Percentiles rank a stretch among this genome's conserved stretches.
These are phyloP conservation scores for Elysia crispata DNA, from an alignment of 2,888 invertebrate species.

Conservation along the genomic window DNA sequence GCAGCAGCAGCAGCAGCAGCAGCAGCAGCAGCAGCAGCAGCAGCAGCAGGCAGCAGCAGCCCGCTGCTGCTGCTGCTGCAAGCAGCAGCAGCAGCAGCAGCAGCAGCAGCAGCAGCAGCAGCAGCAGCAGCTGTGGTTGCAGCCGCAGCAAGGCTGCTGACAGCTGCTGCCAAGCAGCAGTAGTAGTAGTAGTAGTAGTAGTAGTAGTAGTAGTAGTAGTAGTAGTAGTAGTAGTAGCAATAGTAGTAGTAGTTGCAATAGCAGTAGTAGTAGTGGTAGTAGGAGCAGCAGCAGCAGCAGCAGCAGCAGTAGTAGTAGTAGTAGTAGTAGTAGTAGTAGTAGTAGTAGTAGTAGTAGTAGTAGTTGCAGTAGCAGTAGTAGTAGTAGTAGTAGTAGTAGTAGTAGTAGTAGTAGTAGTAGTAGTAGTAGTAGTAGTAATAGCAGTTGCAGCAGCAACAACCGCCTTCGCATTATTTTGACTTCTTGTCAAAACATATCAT, in stretches of 20 bases:
- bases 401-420: constrained; percentile 41
- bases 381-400: constrained; percentile 37
- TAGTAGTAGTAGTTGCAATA: too few relatives aligned
- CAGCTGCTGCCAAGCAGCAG: too few relatives aligned
- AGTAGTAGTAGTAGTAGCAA: constrained; percentile 36
- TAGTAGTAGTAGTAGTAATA: constrained; percentile 46
- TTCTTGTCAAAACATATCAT: too few relatives aligned
- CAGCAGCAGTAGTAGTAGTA: constrained; percentile 36
- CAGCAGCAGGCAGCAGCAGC: not conserved
- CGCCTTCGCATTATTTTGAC: too few relatives aligned
- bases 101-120: too few relatives aligned
- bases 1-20: constrained; percentile 20
- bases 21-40: constrained; percentile 28
- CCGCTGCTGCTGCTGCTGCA: too few relatives aligned
- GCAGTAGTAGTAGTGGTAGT: too few relatives aligned
- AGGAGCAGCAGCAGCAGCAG: constrained; percentile 5
- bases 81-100: too few relatives aligned
- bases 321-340: constrained; percentile 30
- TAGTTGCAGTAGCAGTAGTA: too few relatives aligned
- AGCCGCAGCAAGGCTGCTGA: not conserved
- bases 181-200: constrained; percentile 36
- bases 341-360: constrained; percentile 29
- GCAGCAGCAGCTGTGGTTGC: not conserved
- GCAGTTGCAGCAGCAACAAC: too few relatives aligned
- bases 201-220: constrained; percentile 28